A percentile compares a stretch with the other conserved stretches of the same genome.
phyloP scores from a whole-genome alignment of 2,797 vertebrate genomes.

The Psittacula derbiana region DNA sequence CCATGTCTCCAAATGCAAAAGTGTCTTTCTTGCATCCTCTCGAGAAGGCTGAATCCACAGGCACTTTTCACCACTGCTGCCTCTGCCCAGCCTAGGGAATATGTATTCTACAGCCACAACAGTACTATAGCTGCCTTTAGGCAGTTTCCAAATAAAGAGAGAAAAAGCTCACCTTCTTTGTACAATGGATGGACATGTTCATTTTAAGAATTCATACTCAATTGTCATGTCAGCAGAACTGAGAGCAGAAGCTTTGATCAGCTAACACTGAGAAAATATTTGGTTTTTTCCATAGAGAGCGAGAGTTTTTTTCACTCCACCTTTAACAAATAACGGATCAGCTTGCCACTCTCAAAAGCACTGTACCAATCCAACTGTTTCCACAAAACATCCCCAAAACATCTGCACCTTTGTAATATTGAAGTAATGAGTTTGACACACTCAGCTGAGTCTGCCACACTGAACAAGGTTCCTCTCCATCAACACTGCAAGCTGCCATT shows the following conservation, averaged over 20 bases:
- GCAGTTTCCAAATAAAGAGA: background rate
- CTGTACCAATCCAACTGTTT: background rate
- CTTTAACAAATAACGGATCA: background rate
- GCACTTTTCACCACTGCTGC: background rate
- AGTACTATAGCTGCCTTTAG: background rate
- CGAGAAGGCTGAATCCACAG: background rate
- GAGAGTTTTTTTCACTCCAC: background rate
- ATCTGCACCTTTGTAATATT: background rate
- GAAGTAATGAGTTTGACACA: background rate
- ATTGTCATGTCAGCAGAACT: background rate
- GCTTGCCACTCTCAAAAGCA: background rate
- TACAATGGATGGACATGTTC: background rate
- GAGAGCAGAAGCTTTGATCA: background rate
- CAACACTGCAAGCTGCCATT: background rate
- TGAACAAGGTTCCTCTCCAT: background rate
- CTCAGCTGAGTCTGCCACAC: background rate
- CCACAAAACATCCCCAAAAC: background rate
- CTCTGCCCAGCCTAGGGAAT: background rate
- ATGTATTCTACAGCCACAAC: background rate
- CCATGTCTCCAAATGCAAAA: background rate
- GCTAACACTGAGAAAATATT: background rate
- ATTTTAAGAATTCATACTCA: background rate
- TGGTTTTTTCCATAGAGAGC: background rate
- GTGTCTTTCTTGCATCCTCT: background rate
- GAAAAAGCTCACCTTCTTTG: background rate